Base-by-base conservation (phyloP, 1,140 invertebrate species). In the Lasioglossum albipes region DNA sequence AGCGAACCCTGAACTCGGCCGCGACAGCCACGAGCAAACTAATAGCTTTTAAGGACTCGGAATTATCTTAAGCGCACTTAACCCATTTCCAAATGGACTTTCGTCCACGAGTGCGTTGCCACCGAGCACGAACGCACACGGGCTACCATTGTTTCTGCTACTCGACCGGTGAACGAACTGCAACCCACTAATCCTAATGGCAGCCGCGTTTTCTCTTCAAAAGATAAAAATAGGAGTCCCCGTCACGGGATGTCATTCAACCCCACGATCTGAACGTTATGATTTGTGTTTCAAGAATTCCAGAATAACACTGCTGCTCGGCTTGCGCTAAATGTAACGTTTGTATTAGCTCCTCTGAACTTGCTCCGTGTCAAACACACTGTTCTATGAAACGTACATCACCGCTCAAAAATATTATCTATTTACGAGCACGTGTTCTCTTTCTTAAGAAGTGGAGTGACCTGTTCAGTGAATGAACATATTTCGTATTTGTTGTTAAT, bases 11-110 rank as follows among this genome's bases (percentile, higher is more conserved):
- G 69, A 73, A 74, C 67, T 70, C 67, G 22, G 22, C 31, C 41
- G 42, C 66, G 42, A 42, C 66, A 49, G 69, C 74, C 65, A 61
- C 75, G 49, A 77, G 82, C 81, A 77, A 89, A 88, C 85, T 89
- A 89, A 89, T 89, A 87, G 84, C 77, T 88, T 88, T 90, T 89
- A 84, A 86, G 79, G 76, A 83, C 79, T 80, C 76, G 87, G 85
- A 89, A 89, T 89, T 88, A 89, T 87, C 84, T 81, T 89, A 87
- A 86, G 80, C 80, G 84, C 81, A 85, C 90, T 90, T 89, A 91
- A 90, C 90, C 88, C 81, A 86, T 87, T 90, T 89, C 85, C 81
- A 87, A 87, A 89, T 84, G 89, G 90, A 90, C 84, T 89, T 91
- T 89, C 85, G 82, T 69, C 81, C 61, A 68, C 59, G 73, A 88